Conservation (phyloP, 2,888 invertebrate species). For the Micoletzkya japonica region DNA sequence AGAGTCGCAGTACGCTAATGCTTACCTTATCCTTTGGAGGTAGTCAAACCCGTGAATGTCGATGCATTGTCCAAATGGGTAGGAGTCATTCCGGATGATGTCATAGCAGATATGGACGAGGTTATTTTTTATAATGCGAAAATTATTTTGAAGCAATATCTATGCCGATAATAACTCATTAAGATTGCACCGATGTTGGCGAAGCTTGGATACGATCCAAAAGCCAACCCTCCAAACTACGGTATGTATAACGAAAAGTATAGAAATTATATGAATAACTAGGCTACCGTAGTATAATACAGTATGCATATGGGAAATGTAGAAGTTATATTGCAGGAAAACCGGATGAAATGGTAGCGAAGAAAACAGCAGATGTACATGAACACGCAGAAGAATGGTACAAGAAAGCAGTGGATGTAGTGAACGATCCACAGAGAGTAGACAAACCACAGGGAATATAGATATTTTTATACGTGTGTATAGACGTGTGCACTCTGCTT, state of each 20-base stretch:
- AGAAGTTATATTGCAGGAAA: slow-evolving; percentile 41
- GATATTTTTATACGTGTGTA: too few relatives aligned
- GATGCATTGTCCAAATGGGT: slow-evolving; percentile 79
- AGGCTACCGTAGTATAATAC: too few relatives aligned
- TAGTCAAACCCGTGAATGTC: slow-evolving; percentile 94
- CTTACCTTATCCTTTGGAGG: slow-evolving; percentile 66
- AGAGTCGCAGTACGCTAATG: too few relatives aligned
- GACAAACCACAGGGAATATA: slow-evolving; percentile 23
- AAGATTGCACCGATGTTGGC: slow-evolving; percentile 62
- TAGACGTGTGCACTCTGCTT: too few relatives aligned
- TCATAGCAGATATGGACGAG: slow-evolving; percentile 73
- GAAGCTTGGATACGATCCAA: slow-evolving; percentile 82
- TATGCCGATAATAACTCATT: background rate
- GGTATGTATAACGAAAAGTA: slow-evolving; percentile 36
- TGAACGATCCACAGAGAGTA: slow-evolving; percentile 19
- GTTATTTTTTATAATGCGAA: background rate
- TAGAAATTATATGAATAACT: slow-evolving; percentile 7
- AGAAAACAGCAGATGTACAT: slow-evolving; percentile 60
- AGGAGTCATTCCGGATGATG: slow-evolving; percentile 74
- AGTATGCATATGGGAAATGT: background rate
- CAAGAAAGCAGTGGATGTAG: slow-evolving; percentile 49
- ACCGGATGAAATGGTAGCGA: slow-evolving; percentile 57
- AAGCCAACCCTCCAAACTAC: slow-evolving; percentile 93
- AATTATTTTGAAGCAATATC: background rate
- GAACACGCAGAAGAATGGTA: slow-evolving; percentile 59